Evolutionary conservation across 2,888 invertebrate species (phyloP), one percentile per base, ranked within the genome.

Genomic region (Polymixis lichenea): DNA sequence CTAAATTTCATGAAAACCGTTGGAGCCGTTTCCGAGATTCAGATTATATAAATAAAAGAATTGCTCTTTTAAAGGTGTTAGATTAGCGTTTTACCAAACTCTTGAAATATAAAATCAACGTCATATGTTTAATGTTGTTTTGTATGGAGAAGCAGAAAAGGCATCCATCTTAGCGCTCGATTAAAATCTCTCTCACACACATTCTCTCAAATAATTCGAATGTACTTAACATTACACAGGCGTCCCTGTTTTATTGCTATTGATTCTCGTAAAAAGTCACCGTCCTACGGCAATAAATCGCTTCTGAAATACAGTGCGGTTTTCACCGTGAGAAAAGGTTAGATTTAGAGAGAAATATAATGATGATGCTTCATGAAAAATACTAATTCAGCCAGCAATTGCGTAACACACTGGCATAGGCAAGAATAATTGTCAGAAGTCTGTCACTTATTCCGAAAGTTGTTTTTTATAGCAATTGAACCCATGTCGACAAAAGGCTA

Each of bases 231-330:
- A 83, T 87, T 80, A 83, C 49, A 73, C 72, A 49, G 51, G 60
- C 71, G 61, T 11, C 60, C 53, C 65, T 51, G 73, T 83, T 85
- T 87, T 83, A 87, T 82, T 86, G 78, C 74, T 78, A 84, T 87
- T 77, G 80, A 86, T 84, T 83, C 83, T 46, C 77, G 83, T 86
- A 83, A 85, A 86, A 80, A 76, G 72, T 82, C 78, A 68, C 71
- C 77, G 76, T 51, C 66, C 73, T 38, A 64, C 66, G 56, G 67
- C 75, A 73, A 46, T 77, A 76, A 53, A 77, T 77, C 77, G 56
- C 62, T 68, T 78, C 73, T 49, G 62, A 73, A 77, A 77, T 75
- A 86, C 61, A 71, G 11, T 73, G 69, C 58, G 38, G 66, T 68
- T 65, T 75, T 67, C 46, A 66, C 28, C 25, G n/a, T 43, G 28